Evolutionary conservation across 2,797 vertebrate genomes (phyloP).

Genomic region (Leptodactylus fallax): DNA sequence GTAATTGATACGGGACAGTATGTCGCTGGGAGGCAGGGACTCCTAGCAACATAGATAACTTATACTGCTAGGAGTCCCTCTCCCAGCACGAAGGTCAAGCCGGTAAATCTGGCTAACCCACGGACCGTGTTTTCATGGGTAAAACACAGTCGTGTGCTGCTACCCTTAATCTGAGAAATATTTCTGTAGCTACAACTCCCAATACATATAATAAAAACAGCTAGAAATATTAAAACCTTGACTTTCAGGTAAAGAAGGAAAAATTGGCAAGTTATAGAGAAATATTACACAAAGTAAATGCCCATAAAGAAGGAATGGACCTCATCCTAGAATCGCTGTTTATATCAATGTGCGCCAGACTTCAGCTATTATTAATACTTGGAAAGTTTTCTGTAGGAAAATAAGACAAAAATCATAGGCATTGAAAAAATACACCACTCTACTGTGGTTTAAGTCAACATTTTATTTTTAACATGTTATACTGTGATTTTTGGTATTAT

Average conservation of each 20-base stretch:
- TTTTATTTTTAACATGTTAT: no score
- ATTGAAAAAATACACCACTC: no score
- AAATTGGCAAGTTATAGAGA: neutral
- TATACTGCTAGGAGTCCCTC: no score
- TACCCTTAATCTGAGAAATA: no score
- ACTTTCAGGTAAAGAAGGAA: neutral
- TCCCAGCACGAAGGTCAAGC: no score
- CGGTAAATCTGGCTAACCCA: no score
- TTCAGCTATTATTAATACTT: neutral
- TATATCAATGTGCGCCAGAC: constrained; percentile 10
- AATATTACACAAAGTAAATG: neutral
- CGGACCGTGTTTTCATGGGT: no score
- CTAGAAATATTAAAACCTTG: neutral
- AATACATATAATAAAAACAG: constrained; percentile 25
- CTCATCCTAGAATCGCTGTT: constrained; percentile 6
- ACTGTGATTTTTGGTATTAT: no score
- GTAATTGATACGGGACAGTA: no score
- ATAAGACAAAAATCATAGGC: neutral
- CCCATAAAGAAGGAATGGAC: neutral
- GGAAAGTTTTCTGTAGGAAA: constrained; percentile 4
- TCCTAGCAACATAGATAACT: no score
- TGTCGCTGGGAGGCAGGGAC: no score
- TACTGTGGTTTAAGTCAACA: neutral
- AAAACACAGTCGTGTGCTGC: no score
- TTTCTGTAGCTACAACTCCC: neutral